Evolutionary conservation across 2,888 invertebrate genomes (phyloP).

Genomic region (Pristionchus mayeri): DNA sequence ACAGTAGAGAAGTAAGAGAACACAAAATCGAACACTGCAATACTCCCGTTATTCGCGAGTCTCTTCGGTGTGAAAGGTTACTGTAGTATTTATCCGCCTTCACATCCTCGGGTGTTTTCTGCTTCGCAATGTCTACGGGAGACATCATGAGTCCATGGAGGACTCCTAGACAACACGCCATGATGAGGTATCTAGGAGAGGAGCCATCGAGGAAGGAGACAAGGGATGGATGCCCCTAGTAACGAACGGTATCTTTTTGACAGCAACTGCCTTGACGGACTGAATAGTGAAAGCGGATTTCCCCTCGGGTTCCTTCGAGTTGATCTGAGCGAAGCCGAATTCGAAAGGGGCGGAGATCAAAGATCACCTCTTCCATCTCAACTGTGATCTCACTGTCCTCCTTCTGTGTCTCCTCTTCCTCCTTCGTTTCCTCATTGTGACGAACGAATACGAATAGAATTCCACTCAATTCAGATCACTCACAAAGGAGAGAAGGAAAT

Average conservation of each 20-base stretch:
- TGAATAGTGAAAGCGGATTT: background rate
- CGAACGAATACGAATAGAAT: slow-evolving; percentile 56
- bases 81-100: slow-evolving; percentile 57
- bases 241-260: slow-evolving; percentile 40
- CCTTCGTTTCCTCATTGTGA: background rate
- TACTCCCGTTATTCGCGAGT: background rate
- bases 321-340: background rate
- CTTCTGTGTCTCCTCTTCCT: background rate
- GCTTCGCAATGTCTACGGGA: slow-evolving; percentile 67
- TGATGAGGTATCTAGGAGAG: slow-evolving; percentile 62
- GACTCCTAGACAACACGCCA: slow-evolving; percentile 66
- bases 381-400: slow-evolving; percentile 5
- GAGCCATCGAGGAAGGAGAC: no score
- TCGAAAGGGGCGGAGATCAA: background rate
- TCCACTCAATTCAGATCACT: slow-evolving; percentile 48
- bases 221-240: no score
- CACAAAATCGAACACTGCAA: slow-evolving; percentile 71
- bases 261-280: background rate
- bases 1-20: slow-evolving; percentile 71
- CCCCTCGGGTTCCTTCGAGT: background rate
- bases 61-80: background rate
- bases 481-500: background rate
- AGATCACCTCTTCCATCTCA: slow-evolving; percentile 11
- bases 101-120: slow-evolving; percentile 52
- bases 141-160: slow-evolving; percentile 72